phyloP scores from a whole-genome alignment of 2,797 vertebrate genomes.

The Rhynchonycteris naso region DNA sequence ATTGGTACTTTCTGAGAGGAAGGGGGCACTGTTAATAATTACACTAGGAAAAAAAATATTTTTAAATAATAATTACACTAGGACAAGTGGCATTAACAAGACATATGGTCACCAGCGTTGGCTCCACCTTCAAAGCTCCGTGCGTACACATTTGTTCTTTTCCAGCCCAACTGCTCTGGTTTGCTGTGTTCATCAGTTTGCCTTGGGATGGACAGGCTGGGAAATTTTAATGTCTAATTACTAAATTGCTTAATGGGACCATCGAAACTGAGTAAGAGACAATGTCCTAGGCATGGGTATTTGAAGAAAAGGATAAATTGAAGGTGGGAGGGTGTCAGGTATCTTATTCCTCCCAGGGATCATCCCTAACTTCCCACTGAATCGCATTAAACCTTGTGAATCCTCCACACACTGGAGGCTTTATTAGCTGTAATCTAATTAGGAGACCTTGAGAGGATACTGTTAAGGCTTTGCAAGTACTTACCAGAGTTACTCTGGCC shows the following conservation, averaged over 20 bases:
- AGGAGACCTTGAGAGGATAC: not conserved
- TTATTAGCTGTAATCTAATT: not conserved
- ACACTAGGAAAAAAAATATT: no score
- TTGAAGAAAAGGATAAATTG: constrained; percentile 47
- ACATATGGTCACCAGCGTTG: not conserved
- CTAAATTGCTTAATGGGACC: constrained; percentile 72
- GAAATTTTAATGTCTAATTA: constrained; percentile 72
- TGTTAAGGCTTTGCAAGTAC: not conserved
- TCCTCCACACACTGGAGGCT: not conserved
- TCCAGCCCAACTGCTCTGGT: not conserved
- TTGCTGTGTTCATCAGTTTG: constrained; percentile 36
- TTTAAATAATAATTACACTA: not conserved
- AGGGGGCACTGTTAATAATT: not conserved
- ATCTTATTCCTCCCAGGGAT: not conserved
- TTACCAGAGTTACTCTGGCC: not conserved
- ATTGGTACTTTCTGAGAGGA: not conserved
- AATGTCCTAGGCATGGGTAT: not conserved
- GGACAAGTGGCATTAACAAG: not conserved
- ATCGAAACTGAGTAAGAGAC: constrained; percentile 51
- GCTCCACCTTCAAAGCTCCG: not conserved
- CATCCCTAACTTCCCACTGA: not conserved
- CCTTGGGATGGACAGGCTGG: constrained; percentile 54
- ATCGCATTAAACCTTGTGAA: not conserved
- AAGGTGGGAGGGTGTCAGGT: not conserved
- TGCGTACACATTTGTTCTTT: not conserved